These are phyloP conservation scores for Rhamphomyia laevipes DNA, from an alignment of 2,888 invertebrate species.

Conservation along the genomic window DNA sequence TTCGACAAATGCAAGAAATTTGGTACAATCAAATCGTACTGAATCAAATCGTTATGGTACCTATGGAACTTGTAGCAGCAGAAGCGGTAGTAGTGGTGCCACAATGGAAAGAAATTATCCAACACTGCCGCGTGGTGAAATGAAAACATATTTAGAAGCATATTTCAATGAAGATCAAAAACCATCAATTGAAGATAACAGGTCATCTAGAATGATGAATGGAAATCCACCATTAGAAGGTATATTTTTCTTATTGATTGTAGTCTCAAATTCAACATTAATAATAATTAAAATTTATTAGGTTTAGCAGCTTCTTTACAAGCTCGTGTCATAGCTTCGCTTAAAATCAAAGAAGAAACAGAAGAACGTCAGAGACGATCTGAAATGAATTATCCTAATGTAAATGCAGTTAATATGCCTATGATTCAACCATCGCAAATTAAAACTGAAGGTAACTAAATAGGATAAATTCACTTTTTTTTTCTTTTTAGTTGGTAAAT, in stretches of 20 bases:
- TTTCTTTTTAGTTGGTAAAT: not conserved
- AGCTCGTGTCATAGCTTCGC: slow-evolving; percentile 59
- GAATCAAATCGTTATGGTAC: not conserved
- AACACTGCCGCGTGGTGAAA: slow-evolving; percentile 53
- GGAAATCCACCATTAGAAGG: slow-evolving; percentile 37
- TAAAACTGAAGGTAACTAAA: slow-evolving; percentile 16
- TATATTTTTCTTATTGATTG: no score
- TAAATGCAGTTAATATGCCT: not conserved
- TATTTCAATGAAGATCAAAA: slow-evolving; percentile 58
- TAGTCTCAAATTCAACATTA: not conserved
- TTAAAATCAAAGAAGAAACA: slow-evolving; percentile 44
- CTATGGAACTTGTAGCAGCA: no score
- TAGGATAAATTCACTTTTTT: no score
- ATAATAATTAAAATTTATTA: slow-evolving; percentile 17
- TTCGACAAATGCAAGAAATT: slow-evolving; percentile 26
- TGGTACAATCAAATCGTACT: not conserved
- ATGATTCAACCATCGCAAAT: slow-evolving; percentile 14
- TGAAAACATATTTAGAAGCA: slow-evolving; percentile 59
- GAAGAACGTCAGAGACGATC: slow-evolving; percentile 35
- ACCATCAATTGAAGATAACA: slow-evolving; percentile 25
- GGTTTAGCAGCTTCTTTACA: slow-evolving; percentile 75
- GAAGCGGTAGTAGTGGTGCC: no score
- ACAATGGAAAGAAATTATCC: slow-evolving; percentile 25
- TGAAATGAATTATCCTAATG: slow-evolving; percentile 23
- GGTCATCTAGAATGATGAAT: slow-evolving; percentile 27